Evolutionary conservation across 1,140 invertebrate species (phyloP).

Genomic region (Caenorhabditis remanei): DNA sequence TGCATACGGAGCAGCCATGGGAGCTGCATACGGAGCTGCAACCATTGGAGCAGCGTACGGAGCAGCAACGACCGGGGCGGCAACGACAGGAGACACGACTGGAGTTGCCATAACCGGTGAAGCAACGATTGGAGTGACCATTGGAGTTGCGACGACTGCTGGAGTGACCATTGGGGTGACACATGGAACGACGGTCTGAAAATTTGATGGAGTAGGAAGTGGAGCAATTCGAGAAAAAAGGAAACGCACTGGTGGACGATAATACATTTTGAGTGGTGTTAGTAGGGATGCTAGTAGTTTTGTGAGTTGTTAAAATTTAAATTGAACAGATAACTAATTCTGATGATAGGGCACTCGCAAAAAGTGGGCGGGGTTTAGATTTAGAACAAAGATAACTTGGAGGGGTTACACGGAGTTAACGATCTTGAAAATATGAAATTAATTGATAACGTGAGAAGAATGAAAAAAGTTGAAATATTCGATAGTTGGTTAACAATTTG

Average conservation of each 20-base stretch:
- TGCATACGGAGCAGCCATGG: not conserved
- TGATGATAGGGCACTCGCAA: not conserved
- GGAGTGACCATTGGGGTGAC: slow-evolving; percentile 7
- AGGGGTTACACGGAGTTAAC: no score
- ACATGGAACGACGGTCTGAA: slow-evolving; percentile 4
- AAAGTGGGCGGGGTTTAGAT: not conserved
- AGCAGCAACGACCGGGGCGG: not conserved
- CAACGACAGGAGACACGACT: not conserved
- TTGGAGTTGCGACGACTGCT: not conserved
- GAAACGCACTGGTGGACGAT: slow-evolving; percentile 12
- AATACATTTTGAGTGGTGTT: not conserved
- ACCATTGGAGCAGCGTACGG: not conserved
- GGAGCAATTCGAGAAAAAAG: not conserved
- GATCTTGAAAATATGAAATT: no score
- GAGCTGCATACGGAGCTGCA: not conserved
- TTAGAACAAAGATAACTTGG: not conserved
- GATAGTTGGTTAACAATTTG: no score
- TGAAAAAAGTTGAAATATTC: no score
- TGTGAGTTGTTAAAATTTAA: not conserved
- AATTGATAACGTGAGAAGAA: no score
- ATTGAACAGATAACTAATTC: not conserved
- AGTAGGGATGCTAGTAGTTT: not conserved
- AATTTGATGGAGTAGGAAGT: not conserved
- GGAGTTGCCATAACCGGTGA: not conserved
- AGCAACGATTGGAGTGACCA: not conserved